These are phyloP conservation scores for Coelopa frigida DNA, from an alignment of 1,140 invertebrate species.

Conservation along the genomic window DNA sequence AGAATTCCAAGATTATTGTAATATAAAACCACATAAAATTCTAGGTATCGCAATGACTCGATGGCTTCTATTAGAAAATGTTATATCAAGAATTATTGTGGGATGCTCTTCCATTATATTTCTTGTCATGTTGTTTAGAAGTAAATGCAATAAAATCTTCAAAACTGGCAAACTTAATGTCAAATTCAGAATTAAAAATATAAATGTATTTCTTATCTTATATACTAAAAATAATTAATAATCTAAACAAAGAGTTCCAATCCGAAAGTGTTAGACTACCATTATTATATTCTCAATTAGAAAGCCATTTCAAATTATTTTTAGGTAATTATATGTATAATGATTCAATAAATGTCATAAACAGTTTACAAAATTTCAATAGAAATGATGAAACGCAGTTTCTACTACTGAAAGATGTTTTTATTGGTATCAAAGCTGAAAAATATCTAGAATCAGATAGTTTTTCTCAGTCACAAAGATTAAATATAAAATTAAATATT, in stretches of 20 bases:
- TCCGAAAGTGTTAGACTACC: background rate
- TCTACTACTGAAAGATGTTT: too few relatives aligned
- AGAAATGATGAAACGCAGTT: too few relatives aligned
- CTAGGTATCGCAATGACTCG: conserved; percentile 19
- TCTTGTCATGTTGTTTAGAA: background rate
- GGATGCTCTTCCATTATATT: background rate
- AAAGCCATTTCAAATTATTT: background rate
- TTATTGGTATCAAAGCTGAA: too few relatives aligned
- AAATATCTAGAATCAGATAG: too few relatives aligned
- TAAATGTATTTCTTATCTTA: background rate
- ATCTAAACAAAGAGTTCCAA: background rate
- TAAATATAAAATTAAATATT: too few relatives aligned
- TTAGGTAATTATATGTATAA: background rate
- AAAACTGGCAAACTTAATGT: background rate
- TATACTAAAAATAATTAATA: background rate
- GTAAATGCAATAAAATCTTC: background rate
- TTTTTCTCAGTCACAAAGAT: too few relatives aligned
- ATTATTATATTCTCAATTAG: background rate
- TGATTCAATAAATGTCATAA: background rate
- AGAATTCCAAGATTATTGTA: conserved; percentile 23
- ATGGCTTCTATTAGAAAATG: conserved; percentile 17
- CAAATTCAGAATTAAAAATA: background rate
- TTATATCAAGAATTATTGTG: conserved; percentile 11
- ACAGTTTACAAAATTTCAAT: background rate
- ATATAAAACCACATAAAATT: conserved; percentile 24